Evolutionary conservation across 2,888 invertebrate species (phyloP), one percentile per base, ranked within the genome.

Genomic region (Hetaerina titia): DNA sequence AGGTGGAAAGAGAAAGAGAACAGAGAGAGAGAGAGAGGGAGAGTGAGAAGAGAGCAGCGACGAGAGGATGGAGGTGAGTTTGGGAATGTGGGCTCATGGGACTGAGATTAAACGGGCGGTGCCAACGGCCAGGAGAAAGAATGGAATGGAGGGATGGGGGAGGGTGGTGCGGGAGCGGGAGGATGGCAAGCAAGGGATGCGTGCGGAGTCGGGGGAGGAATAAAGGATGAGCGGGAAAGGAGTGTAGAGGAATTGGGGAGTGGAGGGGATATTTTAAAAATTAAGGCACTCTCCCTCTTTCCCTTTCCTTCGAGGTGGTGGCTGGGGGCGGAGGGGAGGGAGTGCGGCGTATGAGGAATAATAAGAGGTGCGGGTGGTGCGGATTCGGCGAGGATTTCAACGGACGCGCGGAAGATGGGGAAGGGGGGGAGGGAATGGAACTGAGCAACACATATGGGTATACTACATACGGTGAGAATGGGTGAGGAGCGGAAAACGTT

Each of bases 211-310:
- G 88, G 88, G 56, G 56, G 15, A 88, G 22, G 56, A 15, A 13
- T 56, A 25, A n/a, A 19, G 58, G 25, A 56, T 25, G 56, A 90
- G 56, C 25, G 58, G 19, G 60, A 31, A 63, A 63, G 19, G 64
- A 90, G 45, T 63, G 63, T 8, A 31, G 90, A 64, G 22, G 90
- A 56, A 22, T 45, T 45, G 92, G 56, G 56, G 56, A 45, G 74
- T 19, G 74, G 89, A 56, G 92, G 69, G 56, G 74, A 69, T 69
- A 69, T 92, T 74, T 74, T 74, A 69, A 92, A 92, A 92, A 92
- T 69, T 69, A 92, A 92, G 69, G 69, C 69, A 81, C 81, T 81
- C 81, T 81, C 81, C 31, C 81, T 81, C 81, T 31, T 13, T 31
- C 60, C 17, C 60, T 60, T 17, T 60, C 81, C 81, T 81, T 31